Evolutionary conservation across 92 coral and sea anemone genomes (phyloP), one percentile per base, ranked within the genome.

Genomic region (Parazoanthus atlanticus): DNA sequence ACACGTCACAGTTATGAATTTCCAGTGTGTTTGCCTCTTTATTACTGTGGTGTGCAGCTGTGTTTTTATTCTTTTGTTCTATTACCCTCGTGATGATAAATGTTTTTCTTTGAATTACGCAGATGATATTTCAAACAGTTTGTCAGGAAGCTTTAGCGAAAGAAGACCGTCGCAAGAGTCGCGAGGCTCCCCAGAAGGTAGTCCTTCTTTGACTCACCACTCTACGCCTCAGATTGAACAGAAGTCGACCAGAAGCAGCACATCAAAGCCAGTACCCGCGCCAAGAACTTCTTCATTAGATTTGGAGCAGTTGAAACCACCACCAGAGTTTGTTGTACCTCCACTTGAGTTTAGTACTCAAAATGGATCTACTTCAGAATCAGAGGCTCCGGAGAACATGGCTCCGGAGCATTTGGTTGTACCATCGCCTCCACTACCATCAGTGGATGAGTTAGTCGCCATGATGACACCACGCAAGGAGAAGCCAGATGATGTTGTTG

Each of bases 381-480:
- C 46, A 36, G 76, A 82, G 28, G 86, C 3, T 29, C 6, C 41
- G 33, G 70, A 34, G 15, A 19, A n/a, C 4, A 23, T 26, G 2
- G 28, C 86, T 40, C 28, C 61, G 21, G 86, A 82, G 21, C 76
- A 82, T 31, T 67, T 65, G 32, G 58, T 82, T 65, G 54, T 34
- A 19, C 74, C 74, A 23, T 54, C 86, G 17, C 86, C 75, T 3
- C 86, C 86, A 65, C 74, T 82, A 12, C 86, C 86, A 33, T 65
- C 86, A 21, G 86, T 82, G 17, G 87, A 84, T 11, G 87, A 84
- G n/a, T 43, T 84, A 84, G 87, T 84, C 40, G 87, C 87, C 64
- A 70, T 84, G 87, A 84, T 84, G 76, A 41, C 87, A n/a, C 87
- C 87, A 70, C 31, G 78, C 11, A 69, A 70, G 43, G 77, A 83